Evolutionary conservation across 2,797 vertebrate species (phyloP), one percentile per base, ranked within the genome.

Genomic region (Loriculus beryllinus): DNA sequence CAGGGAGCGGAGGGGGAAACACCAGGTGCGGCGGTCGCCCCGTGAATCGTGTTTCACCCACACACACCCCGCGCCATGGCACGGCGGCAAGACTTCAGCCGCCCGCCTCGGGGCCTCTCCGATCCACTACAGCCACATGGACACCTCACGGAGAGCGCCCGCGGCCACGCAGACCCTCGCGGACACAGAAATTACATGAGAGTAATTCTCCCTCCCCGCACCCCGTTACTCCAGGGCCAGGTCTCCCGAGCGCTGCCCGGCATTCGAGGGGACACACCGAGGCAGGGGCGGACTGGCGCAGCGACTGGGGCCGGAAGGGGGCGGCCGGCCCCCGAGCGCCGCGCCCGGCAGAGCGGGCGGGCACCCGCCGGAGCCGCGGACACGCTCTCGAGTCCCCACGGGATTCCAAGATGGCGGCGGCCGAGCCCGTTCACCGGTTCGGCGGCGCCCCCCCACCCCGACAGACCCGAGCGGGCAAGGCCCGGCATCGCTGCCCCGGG

Each of bases 371-470:
- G 51, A 12, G 45, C 80, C 65, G 72, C 25, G 33, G 67, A 67
- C 67, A 33, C 72, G 80, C 52, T 65, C 45, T 39, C 31, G 21
- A 67, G 69, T 79, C 84, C 96, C 94, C 91, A 67, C 91, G 96
- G 96, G 96, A 88, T 90, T 93, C 91, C 97, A 97, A 97, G 93
- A 97, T 97, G 97, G 97, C 97, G 97, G 86, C 94, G 75, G 75
- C 62, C 60, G 51, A 83, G 81, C 47, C 75, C 88, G 79, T 42
- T 54, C 45, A 47, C 56, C 86, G 93, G 68, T 72, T 70, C 78
- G 42, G 86, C 63, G 81, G 77, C 89, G 74, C 69, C 63, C n/a
- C 60, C 70, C 72, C 48, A 19, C 33, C 64, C 31, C 64, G 56
- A 31, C 39, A 37, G 77, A 65, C 51, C 40, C 52, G 33, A 28